Evolutionary conservation across 2,888 invertebrate species (phyloP).

Genomic region (Caenorhabditis zanzibari): DNA sequence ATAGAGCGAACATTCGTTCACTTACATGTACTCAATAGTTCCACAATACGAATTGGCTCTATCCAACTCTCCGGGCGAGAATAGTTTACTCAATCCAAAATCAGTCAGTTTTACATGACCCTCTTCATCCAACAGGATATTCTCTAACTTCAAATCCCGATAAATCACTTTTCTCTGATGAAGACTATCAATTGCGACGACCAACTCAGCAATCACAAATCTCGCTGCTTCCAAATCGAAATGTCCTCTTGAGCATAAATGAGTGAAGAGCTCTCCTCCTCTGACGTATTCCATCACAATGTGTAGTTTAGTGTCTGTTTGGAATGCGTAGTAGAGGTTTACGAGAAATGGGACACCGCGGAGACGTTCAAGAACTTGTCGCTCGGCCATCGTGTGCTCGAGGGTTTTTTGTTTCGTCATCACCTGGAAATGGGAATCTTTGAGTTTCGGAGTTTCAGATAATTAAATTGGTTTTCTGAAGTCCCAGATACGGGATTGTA

Average conservation of each 20-base stretch:
- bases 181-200: constrained; percentile 94
- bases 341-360: constrained; percentile 96
- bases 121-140: constrained; percentile 93
- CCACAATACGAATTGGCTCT: constrained; percentile 97
- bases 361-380: constrained; percentile 93
- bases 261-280: constrained; percentile 97
- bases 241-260: constrained; percentile 94
- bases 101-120: constrained; percentile 98
- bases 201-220: constrained; percentile 96
- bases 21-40: constrained; percentile 95
- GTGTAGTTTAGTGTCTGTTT: constrained; percentile 96
- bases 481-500: too few species aligned
- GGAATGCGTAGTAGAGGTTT: constrained; percentile 97
- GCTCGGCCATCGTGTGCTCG: constrained; percentile 96
- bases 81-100: constrained; percentile 93
- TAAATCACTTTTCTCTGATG: constrained; percentile 98
- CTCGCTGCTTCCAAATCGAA: constrained; percentile 93
- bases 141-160: constrained; percentile 97
- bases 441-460: too few species aligned
- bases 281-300: constrained; percentile 97
- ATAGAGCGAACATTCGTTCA: too few species aligned
- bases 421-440: constrained; percentile 49
- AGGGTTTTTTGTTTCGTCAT: constrained; percentile 92
- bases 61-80: constrained; percentile 71
- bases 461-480: too few species aligned